A percentile compares a stretch with the other conserved stretches of the same genome.
phyloP scores from a whole-genome alignment of 1,140 invertebrate genomes.

The Bacillus rossius region DNA sequence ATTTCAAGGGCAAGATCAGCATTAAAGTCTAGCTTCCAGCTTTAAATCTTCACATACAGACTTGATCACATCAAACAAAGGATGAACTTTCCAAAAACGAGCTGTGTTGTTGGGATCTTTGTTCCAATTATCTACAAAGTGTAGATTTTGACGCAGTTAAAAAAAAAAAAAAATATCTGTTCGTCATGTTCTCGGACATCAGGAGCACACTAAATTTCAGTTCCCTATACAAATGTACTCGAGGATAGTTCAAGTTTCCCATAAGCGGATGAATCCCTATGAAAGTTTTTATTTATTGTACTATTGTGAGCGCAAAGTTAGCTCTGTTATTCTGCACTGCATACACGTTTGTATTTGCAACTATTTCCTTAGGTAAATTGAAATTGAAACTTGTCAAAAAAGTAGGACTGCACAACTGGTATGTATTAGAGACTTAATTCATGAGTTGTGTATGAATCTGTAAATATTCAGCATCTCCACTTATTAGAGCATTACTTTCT shows the following conservation, averaged over 20 bases:
- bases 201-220: not conserved
- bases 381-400: conserved; percentile 6
- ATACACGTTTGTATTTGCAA: conserved; percentile 8
- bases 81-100: conserved; percentile 21
- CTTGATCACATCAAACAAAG: conserved; percentile 2
- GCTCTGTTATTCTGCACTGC: not conserved
- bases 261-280: conserved; percentile 18
- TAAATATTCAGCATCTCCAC: too few relatives aligned
- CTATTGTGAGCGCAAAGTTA: conserved; percentile 1
- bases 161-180: conserved; percentile 18
- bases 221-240: conserved; percentile 19
- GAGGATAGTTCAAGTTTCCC: conserved; percentile 15
- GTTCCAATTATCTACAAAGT: conserved; percentile 17
- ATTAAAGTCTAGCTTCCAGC: conserved; percentile 12
- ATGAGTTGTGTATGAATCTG: too few relatives aligned
- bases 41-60: conserved; percentile 17
- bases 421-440: not conserved
- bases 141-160: conserved; percentile 10
- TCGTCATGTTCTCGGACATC: conserved; percentile 8
- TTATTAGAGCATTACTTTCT: too few relatives aligned
- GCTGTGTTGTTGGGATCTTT: not conserved
- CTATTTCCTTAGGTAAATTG: not conserved
- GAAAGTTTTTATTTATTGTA: conserved; percentile 18
- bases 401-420: not conserved
- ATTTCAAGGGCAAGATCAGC: conserved; percentile 25